Percentiles rank a stretch among this genome's conserved stretches.
phyloP scores from a whole-genome alignment of 2,888 invertebrate genomes.

The Poecilobothrus nobilitatus region DNA sequence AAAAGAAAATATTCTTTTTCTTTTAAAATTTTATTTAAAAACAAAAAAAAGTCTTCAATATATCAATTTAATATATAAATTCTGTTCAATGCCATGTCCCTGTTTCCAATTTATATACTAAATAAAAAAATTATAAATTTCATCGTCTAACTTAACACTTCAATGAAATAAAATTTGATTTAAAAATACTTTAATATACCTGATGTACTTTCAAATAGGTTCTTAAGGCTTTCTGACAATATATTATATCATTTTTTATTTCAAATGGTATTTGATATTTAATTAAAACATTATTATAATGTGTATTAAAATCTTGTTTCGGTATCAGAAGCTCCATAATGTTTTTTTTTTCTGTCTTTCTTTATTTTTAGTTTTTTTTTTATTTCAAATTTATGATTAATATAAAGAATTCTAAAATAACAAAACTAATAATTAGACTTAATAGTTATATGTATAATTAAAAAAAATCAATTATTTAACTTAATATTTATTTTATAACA shows the following conservation, averaged over 20 bases:
- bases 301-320: not conserved
- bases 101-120: not conserved
- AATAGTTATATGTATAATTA: not conserved
- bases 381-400: no score
- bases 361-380: not conserved
- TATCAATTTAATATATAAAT: not conserved
- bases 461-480: not conserved
- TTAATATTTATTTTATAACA: not conserved
- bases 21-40: no score
- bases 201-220: conserved; percentile 39
- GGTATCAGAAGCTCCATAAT: not conserved
- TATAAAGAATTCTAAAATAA: no score
- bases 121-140: conserved; percentile 10
- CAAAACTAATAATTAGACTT: not conserved
- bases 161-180: not conserved
- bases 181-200: conserved; percentile 29
- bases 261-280: conserved; percentile 23
- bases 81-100: conserved; percentile 4
- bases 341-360: not conserved
- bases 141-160: not conserved
- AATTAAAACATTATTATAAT: not conserved
- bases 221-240: conserved; percentile 39
- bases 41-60: not conserved
- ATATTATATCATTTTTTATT: conserved; percentile 38
- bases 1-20: no score